These are phyloP conservation scores for Siniperca obscura DNA, from an alignment of 2,797 vertebrate species.

Conservation along the genomic window DNA sequence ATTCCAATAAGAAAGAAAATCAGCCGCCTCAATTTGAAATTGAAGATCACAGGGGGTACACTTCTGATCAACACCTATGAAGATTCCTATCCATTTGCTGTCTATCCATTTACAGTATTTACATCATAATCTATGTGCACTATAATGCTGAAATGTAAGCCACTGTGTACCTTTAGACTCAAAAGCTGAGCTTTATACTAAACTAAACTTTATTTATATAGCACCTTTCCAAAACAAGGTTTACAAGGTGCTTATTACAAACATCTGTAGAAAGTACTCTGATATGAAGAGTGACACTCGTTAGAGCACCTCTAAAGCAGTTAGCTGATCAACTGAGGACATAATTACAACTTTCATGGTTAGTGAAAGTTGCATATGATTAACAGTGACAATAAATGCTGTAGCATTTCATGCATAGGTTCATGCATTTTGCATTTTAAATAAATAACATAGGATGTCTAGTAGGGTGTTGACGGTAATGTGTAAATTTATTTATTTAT, in stretches of 20 bases:
- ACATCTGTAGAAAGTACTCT: not conserved
- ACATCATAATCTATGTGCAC: not conserved
- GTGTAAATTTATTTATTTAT: not conserved
- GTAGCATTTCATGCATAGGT: constrained; percentile 15
- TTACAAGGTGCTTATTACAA: no score
- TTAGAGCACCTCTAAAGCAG: constrained; percentile 2
- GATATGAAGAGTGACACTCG: constrained; percentile 25
- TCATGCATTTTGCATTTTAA: constrained; percentile 20
- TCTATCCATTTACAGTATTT: not conserved
- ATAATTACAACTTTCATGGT: constrained; percentile 48
- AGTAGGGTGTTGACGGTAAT: not conserved
- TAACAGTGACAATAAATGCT: constrained; percentile 25
- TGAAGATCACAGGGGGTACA: constrained; percentile 34
- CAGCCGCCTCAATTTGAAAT: constrained; percentile 45
- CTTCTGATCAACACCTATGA: constrained; percentile 25
- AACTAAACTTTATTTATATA: no score
- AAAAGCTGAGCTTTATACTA: constrained; percentile 33
- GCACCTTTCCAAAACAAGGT: no score
- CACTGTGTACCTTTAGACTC: not conserved
- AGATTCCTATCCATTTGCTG: not conserved
- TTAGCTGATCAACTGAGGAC: constrained; percentile 42
- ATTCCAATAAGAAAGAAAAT: constrained; percentile 59
- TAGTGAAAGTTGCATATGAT: constrained; percentile 40
- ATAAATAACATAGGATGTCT: not conserved
- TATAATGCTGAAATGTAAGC: constrained; percentile 3